phyloP scores from a whole-genome alignment of 2,113 vertebrate species.

The Euleptes europaea region DNA sequence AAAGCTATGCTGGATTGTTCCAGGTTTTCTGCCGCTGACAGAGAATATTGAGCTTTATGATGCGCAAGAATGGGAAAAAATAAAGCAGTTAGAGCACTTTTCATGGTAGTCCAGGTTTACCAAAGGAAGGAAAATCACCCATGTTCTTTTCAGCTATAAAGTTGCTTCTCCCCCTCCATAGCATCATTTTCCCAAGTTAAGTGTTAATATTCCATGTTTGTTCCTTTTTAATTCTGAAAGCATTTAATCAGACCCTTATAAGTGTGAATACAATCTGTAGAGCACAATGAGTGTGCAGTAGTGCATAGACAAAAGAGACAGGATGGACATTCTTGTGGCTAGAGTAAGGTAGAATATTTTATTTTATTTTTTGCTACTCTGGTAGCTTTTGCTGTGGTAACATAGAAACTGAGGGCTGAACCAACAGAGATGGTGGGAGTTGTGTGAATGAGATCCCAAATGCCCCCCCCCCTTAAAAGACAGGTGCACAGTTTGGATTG shows the following conservation, averaged over 20 bases:
- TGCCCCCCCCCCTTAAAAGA: too few species aligned
- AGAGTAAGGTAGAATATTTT: not conserved
- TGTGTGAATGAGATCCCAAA: too few species aligned
- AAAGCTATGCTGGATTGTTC: not conserved
- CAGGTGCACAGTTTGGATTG: too few species aligned
- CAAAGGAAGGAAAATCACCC: not conserved
- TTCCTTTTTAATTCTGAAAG: not conserved
- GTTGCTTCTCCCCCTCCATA: not conserved
- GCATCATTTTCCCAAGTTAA: not conserved
- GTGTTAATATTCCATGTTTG: not conserved
- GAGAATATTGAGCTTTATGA: conserved; percentile 10
- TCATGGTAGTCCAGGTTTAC: not conserved
- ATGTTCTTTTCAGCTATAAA: not conserved
- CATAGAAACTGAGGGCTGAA: too few species aligned
- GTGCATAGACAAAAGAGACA: not conserved
- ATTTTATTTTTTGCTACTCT: too few species aligned
- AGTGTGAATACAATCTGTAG: not conserved
- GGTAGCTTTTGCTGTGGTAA: too few species aligned
- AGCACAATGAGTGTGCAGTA: not conserved
- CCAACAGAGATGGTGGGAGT: too few species aligned
- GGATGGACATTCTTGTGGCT: not conserved
- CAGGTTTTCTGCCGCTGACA: not conserved
- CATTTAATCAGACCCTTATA: not conserved
- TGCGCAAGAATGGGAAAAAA: not conserved
- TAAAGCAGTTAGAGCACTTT: not conserved